phyloP scores from a whole-genome alignment of 2,888 invertebrate genomes.

The Conus canariensis region DNA sequence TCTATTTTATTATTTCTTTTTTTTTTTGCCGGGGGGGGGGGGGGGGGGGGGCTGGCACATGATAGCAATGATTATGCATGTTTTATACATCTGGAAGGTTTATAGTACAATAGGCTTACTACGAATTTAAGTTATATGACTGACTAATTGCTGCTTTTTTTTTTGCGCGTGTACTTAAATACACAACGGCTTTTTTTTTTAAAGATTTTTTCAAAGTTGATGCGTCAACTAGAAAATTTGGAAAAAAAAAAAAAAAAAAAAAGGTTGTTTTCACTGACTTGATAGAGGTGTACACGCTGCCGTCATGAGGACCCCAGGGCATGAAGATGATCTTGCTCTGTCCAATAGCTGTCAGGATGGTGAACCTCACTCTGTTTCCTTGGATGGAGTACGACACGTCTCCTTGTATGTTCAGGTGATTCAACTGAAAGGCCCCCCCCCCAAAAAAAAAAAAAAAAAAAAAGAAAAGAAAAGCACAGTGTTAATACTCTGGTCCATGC shows the following conservation, averaged over 20 bases:
- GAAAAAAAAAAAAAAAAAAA: neutral
- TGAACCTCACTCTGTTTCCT: constrained; percentile 58
- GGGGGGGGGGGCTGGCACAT: no score
- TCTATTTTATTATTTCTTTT: no score
- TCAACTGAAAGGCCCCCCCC: constrained; percentile 31
- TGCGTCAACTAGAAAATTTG: neutral
- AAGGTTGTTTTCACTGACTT: constrained; percentile 56
- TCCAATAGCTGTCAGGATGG: constrained; percentile 59
- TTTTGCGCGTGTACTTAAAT: no score
- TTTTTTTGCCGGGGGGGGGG: fast-evolving
- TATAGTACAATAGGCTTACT: no score
- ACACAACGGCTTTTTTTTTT: no score
- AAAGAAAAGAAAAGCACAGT: neutral
- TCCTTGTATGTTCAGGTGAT: constrained; percentile 56
- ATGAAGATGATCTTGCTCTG: constrained; percentile 61
- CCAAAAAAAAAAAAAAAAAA: neutral
- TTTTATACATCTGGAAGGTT: no score
- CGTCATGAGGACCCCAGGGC: constrained; percentile 54
- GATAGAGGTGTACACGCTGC: constrained; percentile 72
- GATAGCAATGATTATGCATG: no score
- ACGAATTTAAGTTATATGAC: no score
- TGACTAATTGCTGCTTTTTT: no score
- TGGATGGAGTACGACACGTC: constrained; percentile 58
- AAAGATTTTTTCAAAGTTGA: neutral
- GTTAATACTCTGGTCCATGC: no score